phyloP scores from a whole-genome alignment of 92 coral and sea anemone species.

The Epizoanthus ramosus region DNA sequence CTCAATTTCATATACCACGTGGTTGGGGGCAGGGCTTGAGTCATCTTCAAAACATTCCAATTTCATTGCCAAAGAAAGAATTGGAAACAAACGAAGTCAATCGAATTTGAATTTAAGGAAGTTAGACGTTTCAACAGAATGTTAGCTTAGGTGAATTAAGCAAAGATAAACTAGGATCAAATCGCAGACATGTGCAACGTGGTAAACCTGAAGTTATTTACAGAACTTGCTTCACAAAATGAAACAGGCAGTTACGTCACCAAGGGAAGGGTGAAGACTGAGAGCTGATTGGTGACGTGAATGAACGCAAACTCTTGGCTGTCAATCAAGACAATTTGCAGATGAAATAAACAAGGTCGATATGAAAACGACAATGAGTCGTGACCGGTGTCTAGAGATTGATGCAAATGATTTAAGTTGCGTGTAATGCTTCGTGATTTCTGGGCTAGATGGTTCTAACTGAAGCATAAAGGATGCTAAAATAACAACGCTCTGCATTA shows the following conservation, averaged over 20 bases:
- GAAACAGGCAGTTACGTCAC: constrained; percentile 34
- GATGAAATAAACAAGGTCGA: constrained; percentile 34
- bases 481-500: constrained; percentile 11
- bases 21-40: constrained; percentile 74
- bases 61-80: neutral
- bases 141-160: neutral
- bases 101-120: neutral
- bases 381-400: neutral
- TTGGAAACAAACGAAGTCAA: constrained; percentile 7
- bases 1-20: constrained; percentile 84
- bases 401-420: neutral
- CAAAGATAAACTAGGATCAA: neutral
- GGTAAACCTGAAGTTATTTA: constrained; percentile 4
- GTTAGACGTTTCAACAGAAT: neutral
- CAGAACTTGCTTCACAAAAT: constrained; percentile 31
- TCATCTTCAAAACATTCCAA: constrained; percentile 20
- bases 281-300: constrained; percentile 32
- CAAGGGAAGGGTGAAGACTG: neutral
- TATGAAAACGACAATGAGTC: constrained; percentile 7
- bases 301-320: constrained; percentile 16
- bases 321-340: constrained; percentile 60
- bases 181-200: neutral
- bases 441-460: constrained; percentile 8
- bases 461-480: constrained; percentile 13
- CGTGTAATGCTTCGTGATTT: constrained; percentile 15